Evolutionary conservation across 2,113 vertebrate genomes (phyloP).

Genomic region (Tachysurus vachellii): DNA sequence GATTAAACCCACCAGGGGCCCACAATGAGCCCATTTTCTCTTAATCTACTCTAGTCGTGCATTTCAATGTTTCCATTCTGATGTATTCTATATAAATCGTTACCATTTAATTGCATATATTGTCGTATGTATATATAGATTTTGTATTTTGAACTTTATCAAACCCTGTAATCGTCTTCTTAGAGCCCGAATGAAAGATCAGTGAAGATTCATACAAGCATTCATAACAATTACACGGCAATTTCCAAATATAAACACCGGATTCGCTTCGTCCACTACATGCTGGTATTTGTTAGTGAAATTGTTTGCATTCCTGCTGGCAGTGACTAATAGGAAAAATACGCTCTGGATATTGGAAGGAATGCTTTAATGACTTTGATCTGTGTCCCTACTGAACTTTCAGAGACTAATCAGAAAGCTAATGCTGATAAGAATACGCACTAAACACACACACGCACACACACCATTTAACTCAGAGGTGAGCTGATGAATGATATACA

Average conservation of each 20-base stretch:
- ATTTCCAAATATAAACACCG: conserved; percentile 25
- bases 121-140: not conserved
- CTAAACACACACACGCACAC: not conserved
- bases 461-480: not conserved
- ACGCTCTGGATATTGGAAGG: conserved; percentile 28
- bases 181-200: not conserved
- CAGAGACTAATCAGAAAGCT: conserved; percentile 9
- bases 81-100: no score
- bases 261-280: conserved; percentile 20
- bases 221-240: not conserved
- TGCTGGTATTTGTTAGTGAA: conserved; percentile 43
- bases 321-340: conserved; percentile 43
- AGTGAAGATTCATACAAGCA: not conserved
- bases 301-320: conserved; percentile 51
- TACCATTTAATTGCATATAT: no score
- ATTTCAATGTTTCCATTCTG: no score
- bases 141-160: not conserved
- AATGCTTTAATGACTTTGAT: conserved; percentile 39
- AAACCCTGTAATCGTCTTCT: not conserved
- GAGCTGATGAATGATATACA: conserved; percentile 3
- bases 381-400: conserved; percentile 34
- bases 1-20: no score
- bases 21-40: no score
- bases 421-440: not conserved
- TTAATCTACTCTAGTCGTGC: no score